Base-by-base conservation (phyloP, 2,113 vertebrate genomes). In the Phoxinus phoxinus region DNA sequence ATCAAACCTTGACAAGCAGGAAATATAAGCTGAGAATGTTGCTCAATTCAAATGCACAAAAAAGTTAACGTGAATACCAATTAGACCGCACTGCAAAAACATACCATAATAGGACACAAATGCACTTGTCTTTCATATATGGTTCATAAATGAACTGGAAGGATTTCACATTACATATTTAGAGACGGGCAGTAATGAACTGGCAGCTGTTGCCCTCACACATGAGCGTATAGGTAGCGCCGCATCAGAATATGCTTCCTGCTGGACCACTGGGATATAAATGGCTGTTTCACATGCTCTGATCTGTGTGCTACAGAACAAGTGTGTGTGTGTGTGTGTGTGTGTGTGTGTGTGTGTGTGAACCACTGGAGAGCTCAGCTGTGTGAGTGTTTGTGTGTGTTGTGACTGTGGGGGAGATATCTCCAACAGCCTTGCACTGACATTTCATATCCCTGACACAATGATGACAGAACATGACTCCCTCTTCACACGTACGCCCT, bases 381-480 rank as follows among this genome's bases (percentile, higher is more conserved):
- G 69, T 86, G 78, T 37, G 84, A 75, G 84, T 75, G 51, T 53
- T 32, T 75, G 59, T 85, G 73, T 53, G 87, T 79, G 74, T 79
- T 82, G 84, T 83, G 74, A 63, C 74, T 84, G 81, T 63, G 56
- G 74, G 25, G 71, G 77, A 44, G 53, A 85, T 74, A 85, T 81
- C 58, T 80, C 53, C 51, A 72, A 81, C 83, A 87, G 77, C 58
- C 79, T 69, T 76, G 77, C 86, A 76, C 86, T 85, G 83, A 87
- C 80, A 85, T 69, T 83, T 83, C 65, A 83, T 53, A 71, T 77
- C 23, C 59, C 78, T 87, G 83, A 77, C 65, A 74, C 46, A 56
- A 25, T 69, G 77, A 81, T 67, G 65, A 32, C 72, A 83, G 81
- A 83, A 83, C 81, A 83, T 83, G 81, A 83, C 65, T 83, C 53